Percentiles rank a stretch among this genome's conserved stretches.
phyloP scores from a whole-genome alignment of 2,113 vertebrate genomes.

The Vulpes vulpes region DNA sequence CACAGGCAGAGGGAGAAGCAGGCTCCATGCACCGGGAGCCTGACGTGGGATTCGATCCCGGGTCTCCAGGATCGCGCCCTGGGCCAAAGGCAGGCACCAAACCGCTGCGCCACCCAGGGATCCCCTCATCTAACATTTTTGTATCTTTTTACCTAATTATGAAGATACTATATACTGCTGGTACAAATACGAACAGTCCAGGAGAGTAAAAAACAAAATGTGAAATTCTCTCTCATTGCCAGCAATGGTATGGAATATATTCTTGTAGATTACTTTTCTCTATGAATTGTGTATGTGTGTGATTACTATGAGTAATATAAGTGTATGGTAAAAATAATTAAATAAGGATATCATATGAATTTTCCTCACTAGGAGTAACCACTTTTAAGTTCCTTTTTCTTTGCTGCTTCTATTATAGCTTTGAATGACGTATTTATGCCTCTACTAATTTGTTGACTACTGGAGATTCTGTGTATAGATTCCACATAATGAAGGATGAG shows the following conservation, averaged over 20 bases:
- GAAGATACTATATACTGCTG: background rate
- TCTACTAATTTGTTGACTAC: background rate
- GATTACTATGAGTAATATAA: background rate
- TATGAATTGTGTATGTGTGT: background rate
- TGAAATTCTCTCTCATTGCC: background rate
- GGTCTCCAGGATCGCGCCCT: too few relatives aligned
- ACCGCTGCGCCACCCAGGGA: too few relatives aligned
- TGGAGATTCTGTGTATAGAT: background rate
- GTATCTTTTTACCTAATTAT: background rate
- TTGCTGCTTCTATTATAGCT: background rate
- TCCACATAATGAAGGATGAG: background rate
- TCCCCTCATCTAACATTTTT: background rate
- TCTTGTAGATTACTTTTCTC: background rate
- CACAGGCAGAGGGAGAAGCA: too few relatives aligned
- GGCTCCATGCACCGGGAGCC: too few relatives aligned
- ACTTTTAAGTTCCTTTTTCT: slow-evolving; percentile 24
- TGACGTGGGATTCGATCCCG: too few relatives aligned
- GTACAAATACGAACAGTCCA: background rate
- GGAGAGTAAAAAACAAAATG: background rate
- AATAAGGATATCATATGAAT: background rate
- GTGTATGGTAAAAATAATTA: background rate
- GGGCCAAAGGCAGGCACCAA: too few relatives aligned
- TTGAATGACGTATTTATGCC: slow-evolving; percentile 8
- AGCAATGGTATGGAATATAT: background rate
- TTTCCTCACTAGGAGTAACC: background rate